phyloP scores from a whole-genome alignment of 2,797 vertebrate genomes.

The Pyrocephalus nanus region DNA sequence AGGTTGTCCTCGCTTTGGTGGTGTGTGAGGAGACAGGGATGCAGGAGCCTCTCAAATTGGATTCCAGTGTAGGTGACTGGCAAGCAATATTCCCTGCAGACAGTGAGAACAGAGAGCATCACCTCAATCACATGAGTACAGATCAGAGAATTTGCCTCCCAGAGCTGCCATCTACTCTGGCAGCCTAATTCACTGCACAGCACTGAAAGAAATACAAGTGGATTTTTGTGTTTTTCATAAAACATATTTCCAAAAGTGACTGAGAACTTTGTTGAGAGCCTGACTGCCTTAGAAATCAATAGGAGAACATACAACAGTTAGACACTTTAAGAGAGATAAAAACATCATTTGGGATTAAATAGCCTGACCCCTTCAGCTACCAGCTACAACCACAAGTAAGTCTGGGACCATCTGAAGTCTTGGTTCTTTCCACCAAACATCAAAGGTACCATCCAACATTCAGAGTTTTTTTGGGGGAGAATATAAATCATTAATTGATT shows the following conservation, averaged over 20 bases:
- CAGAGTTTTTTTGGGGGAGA: background rate
- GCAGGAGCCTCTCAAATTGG: background rate
- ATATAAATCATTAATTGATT: background rate
- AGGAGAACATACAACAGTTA: background rate
- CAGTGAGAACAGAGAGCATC: background rate
- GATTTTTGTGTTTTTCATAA: constrained; percentile 5
- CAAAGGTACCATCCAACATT: background rate
- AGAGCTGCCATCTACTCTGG: background rate
- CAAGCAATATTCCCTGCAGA: background rate
- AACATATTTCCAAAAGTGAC: background rate
- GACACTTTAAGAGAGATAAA: background rate
- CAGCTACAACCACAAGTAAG: background rate
- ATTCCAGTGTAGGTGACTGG: constrained; percentile 1
- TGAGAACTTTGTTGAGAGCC: background rate
- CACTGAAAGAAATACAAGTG: background rate
- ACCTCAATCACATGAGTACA: background rate
- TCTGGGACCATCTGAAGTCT: background rate
- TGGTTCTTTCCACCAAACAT: background rate
- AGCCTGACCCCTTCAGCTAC: background rate
- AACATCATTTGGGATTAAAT: background rate
- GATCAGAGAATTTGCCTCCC: background rate
- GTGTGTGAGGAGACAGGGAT: background rate
- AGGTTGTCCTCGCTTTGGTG: background rate
- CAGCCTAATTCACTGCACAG: background rate
- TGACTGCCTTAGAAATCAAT: background rate